Evolutionary conservation across 1,140 invertebrate genomes (phyloP).

Genomic region (Popillia japonica): DNA sequence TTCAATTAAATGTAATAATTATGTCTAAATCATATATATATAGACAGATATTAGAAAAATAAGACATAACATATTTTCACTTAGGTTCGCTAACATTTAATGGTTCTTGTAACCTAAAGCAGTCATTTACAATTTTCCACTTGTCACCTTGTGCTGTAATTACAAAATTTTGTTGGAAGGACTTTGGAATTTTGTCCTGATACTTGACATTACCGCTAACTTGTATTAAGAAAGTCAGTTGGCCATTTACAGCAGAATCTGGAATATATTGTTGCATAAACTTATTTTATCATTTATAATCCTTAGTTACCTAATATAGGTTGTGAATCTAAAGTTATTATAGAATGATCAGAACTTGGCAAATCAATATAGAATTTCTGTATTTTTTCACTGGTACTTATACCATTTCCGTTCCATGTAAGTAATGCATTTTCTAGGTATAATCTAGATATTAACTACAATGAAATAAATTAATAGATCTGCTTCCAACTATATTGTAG

Average conservation of each 20-base stretch:
- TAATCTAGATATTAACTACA: slow-evolving; percentile 75
- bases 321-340: slow-evolving; percentile 80
- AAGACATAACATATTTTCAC: neutral
- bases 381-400: slow-evolving; percentile 76
- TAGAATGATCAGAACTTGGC: slow-evolving; percentile 73
- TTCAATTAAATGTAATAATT: no score
- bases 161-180: slow-evolving; percentile 83
- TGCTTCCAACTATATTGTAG: neutral
- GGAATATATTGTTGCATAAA: slow-evolving; percentile 38
- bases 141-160: slow-evolving; percentile 83
- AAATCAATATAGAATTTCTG: slow-evolving; percentile 80
- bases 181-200: slow-evolving; percentile 67
- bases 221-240: slow-evolving; percentile 77
- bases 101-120: slow-evolving; percentile 75
- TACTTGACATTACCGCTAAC: slow-evolving; percentile 78
- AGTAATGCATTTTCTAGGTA: slow-evolving; percentile 82
- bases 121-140: slow-evolving; percentile 89
- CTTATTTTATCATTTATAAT: neutral
- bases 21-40: no score
- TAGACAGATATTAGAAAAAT: no score
- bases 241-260: slow-evolving; percentile 67
- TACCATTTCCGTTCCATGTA: slow-evolving; percentile 87
- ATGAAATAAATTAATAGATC: slow-evolving; percentile 44
- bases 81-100: slow-evolving; percentile 43
- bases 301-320: slow-evolving; percentile 71